These are phyloP conservation scores for Phthorimaea operculella DNA, from an alignment of 1,140 invertebrate genomes.

Conservation along the genomic window DNA sequence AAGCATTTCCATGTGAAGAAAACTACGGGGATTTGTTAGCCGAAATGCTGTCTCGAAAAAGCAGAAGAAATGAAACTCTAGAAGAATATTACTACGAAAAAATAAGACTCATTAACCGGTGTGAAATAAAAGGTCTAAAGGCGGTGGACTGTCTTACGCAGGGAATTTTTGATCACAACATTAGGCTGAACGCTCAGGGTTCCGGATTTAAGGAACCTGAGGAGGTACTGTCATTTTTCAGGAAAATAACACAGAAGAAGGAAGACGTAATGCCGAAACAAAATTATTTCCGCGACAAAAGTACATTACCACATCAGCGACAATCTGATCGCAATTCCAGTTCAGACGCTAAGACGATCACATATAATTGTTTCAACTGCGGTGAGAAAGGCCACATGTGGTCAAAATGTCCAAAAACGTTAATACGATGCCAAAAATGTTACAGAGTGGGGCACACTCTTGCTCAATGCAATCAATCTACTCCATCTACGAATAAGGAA, in stretches of 20 bases:
- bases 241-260: not conserved
- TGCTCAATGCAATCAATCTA: not conserved
- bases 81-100: slow-evolving; percentile 12
- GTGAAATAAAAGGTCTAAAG: slow-evolving; percentile 6
- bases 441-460: slow-evolving; percentile 1
- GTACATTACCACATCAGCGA: not conserved
- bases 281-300: not conserved
- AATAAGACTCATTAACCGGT: slow-evolving; percentile 5
- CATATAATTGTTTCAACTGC: slow-evolving; percentile 8
- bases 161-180: slow-evolving; percentile 5
- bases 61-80: slow-evolving; percentile 3
- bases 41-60: slow-evolving; percentile 6
- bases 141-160: slow-evolving; percentile 11
- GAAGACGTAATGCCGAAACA: not conserved
- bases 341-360: not conserved
- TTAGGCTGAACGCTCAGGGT: not conserved
- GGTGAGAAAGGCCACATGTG: slow-evolving; percentile 6
- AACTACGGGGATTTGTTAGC: slow-evolving; percentile 8
- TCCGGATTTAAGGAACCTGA: slow-evolving; percentile 4
- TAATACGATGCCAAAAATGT: slow-evolving; percentile 7
- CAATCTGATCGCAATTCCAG: not conserved
- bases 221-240: not conserved
- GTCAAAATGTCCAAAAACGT: slow-evolving; percentile 1
- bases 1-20: slow-evolving; percentile 15
- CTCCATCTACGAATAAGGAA: not conserved